Evolutionary conservation across 2,888 invertebrate genomes (phyloP).

Genomic region (Drosophila picticornis): DNA sequence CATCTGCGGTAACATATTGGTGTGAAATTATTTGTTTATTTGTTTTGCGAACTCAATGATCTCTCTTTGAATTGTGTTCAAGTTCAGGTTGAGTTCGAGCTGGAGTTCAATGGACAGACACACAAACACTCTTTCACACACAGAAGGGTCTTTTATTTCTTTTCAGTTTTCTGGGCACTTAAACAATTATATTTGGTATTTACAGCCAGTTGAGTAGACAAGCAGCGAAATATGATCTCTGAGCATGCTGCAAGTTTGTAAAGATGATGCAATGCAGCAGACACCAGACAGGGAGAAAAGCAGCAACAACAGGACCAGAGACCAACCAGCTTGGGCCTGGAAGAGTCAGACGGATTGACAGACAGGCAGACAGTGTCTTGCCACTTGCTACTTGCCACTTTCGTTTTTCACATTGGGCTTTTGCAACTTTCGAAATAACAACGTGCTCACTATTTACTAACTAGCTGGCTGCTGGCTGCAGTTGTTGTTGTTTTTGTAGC

Average conservation of each 20-base stretch:
- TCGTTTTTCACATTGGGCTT: slow-evolving; percentile 51
- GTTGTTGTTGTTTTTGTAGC: slow-evolving; percentile 4
- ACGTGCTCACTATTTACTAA: slow-evolving; percentile 11
- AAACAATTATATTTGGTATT: slow-evolving; percentile 78
- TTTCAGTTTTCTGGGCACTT: slow-evolving; percentile 74
- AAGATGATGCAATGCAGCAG: slow-evolving; percentile 60
- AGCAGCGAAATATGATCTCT: slow-evolving; percentile 66
- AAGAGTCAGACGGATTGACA: slow-evolving; percentile 7
- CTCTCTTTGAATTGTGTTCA: slow-evolving; percentile 48
- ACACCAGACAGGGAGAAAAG: slow-evolving; percentile 15
- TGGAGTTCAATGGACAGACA: slow-evolving; percentile 67
- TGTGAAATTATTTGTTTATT: slow-evolving; percentile 64
- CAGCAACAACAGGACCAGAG: slow-evolving; percentile 53
- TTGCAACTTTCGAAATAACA: slow-evolving; percentile 46
- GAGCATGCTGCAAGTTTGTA: slow-evolving; percentile 19
- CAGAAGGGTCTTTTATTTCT: slow-evolving; percentile 70
- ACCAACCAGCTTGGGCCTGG: slow-evolving; percentile 34
- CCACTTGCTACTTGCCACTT: slow-evolving; percentile 55
- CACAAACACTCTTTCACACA: slow-evolving; percentile 1
- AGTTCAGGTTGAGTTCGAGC: neutral
- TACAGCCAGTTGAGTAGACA: slow-evolving; percentile 56
- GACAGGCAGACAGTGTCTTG: neutral
- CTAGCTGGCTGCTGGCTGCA: neutral
- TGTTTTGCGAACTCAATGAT: slow-evolving; percentile 56
- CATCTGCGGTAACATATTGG: slow-evolving; percentile 54